A percentile compares a stretch with the other conserved stretches of the same genome.
Evolutionary conservation across 1,140 invertebrate species (phyloP).

Genomic region (Eufriesea mexicana): DNA sequence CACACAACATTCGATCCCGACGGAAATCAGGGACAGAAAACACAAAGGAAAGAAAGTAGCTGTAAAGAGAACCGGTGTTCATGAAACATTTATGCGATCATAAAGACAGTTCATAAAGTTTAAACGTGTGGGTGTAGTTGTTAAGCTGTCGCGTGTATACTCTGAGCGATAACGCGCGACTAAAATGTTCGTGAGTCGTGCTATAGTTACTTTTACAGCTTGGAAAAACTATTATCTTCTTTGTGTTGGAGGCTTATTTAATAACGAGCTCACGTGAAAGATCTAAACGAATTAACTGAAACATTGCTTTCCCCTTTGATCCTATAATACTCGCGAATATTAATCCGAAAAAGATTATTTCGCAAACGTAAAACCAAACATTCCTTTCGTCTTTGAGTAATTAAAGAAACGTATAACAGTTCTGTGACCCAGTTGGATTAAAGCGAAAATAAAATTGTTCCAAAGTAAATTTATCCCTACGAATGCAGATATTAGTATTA

Average conservation of each 20-base stretch:
- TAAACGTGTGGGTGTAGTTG: slow-evolving; percentile 51
- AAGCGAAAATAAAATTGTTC: too few relatives aligned
- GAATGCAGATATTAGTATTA: too few relatives aligned
- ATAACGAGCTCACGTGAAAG: background rate
- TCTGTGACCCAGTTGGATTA: too few relatives aligned
- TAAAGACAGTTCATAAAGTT: slow-evolving; percentile 66
- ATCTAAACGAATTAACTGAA: background rate
- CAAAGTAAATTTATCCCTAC: too few relatives aligned
- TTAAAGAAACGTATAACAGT: too few relatives aligned
- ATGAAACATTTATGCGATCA: slow-evolving; percentile 64
- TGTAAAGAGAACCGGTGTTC: slow-evolving; percentile 55
- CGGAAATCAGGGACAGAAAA: slow-evolving; percentile 41
- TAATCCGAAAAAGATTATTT: background rate
- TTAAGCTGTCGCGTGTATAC: slow-evolving; percentile 56
- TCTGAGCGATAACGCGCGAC: slow-evolving; percentile 10
- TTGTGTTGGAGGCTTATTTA: background rate
- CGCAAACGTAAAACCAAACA: background rate
- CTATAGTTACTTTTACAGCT: slow-evolving; percentile 45
- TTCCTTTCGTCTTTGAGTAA: too few relatives aligned
- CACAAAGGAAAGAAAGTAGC: slow-evolving; percentile 31
- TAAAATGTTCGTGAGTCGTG: slow-evolving; percentile 22
- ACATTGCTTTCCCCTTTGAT: background rate
- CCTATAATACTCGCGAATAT: background rate
- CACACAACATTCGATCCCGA: background rate
- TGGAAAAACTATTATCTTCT: slow-evolving; percentile 47